Conservation (phyloP, 2,888 invertebrate species). For the Carabus problematicus region DNA sequence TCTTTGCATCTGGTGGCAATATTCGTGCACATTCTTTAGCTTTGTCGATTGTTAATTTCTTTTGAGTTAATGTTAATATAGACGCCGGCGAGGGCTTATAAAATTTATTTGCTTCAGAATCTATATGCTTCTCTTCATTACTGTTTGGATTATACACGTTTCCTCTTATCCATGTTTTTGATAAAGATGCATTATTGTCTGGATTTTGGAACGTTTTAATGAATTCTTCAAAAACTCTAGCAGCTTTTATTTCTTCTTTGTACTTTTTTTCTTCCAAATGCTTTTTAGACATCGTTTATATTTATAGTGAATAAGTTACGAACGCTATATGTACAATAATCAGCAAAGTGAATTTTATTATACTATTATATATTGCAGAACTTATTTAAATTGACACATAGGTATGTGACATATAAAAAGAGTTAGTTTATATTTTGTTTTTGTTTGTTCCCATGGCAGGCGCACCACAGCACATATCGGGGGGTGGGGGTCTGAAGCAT, state of each 20-base stretch:
- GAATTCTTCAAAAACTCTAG: constrained; percentile 93
- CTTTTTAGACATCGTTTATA: constrained; percentile 65
- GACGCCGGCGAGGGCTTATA: constrained; percentile 82
- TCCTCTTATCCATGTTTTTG: constrained; percentile 93
- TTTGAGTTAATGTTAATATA: constrained; percentile 54
- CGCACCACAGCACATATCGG: too few species aligned
- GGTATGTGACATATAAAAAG: too few species aligned
- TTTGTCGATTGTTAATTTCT: constrained; percentile 62
- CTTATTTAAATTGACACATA: too few species aligned
- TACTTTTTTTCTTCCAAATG: constrained; percentile 82
- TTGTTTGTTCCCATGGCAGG: too few species aligned
- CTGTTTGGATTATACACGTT: constrained; percentile 93
- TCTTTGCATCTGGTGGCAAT: constrained; percentile 65
- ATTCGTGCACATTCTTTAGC: constrained; percentile 72
- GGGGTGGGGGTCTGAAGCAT: too few species aligned
- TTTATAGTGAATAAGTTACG: background rate
- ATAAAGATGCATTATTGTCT: constrained; percentile 67
- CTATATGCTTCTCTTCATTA: constrained; percentile 77
- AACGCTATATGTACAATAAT: too few species aligned
- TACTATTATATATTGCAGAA: too few species aligned
- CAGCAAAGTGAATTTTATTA: too few species aligned
- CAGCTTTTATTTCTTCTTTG: constrained; percentile 86
- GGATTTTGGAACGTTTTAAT: constrained; percentile 93
- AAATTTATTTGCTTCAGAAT: constrained; percentile 81
- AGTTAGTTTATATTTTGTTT: too few species aligned